Conservation (phyloP, 2,113 vertebrate genomes). For the Leucopternis melanops region DNA sequence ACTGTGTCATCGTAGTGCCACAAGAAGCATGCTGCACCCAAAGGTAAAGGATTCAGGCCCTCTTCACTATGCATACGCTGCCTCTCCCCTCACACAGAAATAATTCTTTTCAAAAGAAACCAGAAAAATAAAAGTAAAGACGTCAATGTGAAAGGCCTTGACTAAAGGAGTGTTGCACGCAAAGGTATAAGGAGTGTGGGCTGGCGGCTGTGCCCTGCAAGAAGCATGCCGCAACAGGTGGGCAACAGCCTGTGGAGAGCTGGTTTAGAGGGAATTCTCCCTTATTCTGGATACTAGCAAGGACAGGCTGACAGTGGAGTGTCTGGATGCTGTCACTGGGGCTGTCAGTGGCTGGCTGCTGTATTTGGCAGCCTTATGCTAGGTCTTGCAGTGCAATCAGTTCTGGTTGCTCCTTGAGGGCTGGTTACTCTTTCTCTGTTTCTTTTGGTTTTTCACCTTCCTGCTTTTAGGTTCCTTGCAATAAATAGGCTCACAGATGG, state of each 20-base stretch:
- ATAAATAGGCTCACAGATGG: neutral
- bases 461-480: neutral
- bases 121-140: neutral
- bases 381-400: neutral
- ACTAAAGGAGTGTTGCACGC: neutral
- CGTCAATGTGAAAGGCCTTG: neutral
- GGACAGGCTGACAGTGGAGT: neutral
- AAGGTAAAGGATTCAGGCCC: neutral
- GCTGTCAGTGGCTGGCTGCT: neutral
- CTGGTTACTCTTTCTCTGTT: neutral
- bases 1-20: fast-evolving
- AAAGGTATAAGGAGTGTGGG: neutral
- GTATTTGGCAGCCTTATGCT: neutral
- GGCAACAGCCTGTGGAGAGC: neutral
- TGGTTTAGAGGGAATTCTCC: neutral
- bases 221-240: fast-evolving
- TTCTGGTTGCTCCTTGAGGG: neutral
- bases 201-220: neutral
- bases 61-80: neutral
- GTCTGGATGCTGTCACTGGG: neutral
- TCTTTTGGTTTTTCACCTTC: neutral
- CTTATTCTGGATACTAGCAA: too few relatives aligned
- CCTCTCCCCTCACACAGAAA: neutral
- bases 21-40: neutral
- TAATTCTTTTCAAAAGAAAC: neutral